These are phyloP conservation scores for Drosophila varians DNA, from an alignment of 1,140 invertebrate species.

Conservation along the genomic window DNA sequence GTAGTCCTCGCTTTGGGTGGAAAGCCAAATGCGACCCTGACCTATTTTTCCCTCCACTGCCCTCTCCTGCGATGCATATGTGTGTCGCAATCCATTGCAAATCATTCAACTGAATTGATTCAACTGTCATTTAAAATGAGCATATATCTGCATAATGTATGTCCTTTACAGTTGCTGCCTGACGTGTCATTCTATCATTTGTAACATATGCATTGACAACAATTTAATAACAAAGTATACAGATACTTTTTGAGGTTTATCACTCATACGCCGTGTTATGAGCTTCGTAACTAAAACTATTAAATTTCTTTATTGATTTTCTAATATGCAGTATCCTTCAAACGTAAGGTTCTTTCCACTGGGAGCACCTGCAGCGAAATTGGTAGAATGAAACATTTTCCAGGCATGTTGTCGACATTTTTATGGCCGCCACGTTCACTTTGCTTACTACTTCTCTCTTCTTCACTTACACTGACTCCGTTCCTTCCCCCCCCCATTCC, in stretches of 20 bases:
- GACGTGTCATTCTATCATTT: slow-evolving; percentile 19
- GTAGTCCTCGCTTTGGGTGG: slow-evolving; percentile 9
- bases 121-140: slow-evolving; percentile 41
- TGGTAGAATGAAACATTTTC: slow-evolving; percentile 46
- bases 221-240: not conserved
- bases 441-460: slow-evolving; percentile 12
- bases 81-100: not conserved
- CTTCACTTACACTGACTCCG: not conserved
- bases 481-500: not conserved
- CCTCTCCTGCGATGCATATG: not conserved
- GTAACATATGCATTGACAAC: not conserved
- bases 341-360: not conserved
- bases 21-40: slow-evolving; percentile 47
- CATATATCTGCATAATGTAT: slow-evolving; percentile 26
- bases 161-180: slow-evolving; percentile 35
- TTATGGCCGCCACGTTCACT: slow-evolving; percentile 54
- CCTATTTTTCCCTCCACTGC: slow-evolving; percentile 24
- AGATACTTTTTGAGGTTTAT: too few species aligned
- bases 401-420: slow-evolving; percentile 77
- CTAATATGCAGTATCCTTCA: not conserved
- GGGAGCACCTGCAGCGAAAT: slow-evolving; percentile 42
- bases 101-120: slow-evolving; percentile 56
- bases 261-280: too few species aligned
- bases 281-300: too few species aligned
- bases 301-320: too few species aligned